phyloP scores from a whole-genome alignment of 1,140 invertebrate species.

The Sitophilus oryzae region DNA sequence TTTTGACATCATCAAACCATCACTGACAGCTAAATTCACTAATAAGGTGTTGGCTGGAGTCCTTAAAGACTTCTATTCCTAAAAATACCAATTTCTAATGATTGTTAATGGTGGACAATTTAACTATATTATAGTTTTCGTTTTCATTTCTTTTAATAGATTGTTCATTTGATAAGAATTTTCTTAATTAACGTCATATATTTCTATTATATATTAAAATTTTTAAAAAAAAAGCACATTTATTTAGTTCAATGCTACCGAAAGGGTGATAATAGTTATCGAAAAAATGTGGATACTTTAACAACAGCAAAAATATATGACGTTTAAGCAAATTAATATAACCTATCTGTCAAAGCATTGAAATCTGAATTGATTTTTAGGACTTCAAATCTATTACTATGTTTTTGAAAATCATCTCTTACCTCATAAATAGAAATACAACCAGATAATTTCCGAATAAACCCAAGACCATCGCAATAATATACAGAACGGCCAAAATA shows the following conservation, averaged over 20 bases:
- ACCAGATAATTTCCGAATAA: conserved; percentile 59
- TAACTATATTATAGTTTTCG: not conserved
- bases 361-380: too few species aligned
- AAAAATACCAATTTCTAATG: conserved; percentile 39
- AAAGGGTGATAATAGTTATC: too few species aligned
- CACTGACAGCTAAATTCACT: conserved; percentile 70
- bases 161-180: too few species aligned
- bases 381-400: not conserved
- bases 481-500: conserved; percentile 52
- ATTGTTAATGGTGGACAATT: not conserved
- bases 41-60: conserved; percentile 72
- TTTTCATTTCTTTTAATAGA: not conserved
- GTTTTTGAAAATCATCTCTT: conserved; percentile 28
- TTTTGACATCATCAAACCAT: conserved; percentile 63
- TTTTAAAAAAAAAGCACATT: too few species aligned
- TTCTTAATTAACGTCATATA: too few species aligned
- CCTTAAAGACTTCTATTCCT: conserved; percentile 63
- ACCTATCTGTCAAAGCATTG: too few species aligned
- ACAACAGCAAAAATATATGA: too few species aligned
- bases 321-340: too few species aligned
- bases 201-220: too few species aligned
- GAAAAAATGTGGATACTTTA: too few species aligned
- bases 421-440: conserved; percentile 60
- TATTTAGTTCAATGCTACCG: too few species aligned
- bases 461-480: conserved; percentile 54